These are phyloP conservation scores for Entomyzon cyanotis DNA, from an alignment of 2,113 vertebrate species.

Conservation along the genomic window DNA sequence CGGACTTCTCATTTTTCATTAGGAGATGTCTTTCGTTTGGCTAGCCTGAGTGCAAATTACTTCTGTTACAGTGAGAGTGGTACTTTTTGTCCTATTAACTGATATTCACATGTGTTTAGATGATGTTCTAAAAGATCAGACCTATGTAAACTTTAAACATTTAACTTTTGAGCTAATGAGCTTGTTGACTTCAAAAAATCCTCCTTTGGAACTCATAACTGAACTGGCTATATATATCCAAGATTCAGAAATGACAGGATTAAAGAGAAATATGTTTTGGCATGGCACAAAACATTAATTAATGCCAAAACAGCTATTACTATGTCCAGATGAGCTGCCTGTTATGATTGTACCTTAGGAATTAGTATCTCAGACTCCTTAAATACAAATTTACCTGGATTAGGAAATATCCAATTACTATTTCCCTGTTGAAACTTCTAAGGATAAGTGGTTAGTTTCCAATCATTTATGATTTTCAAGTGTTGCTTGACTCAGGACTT, in stretches of 20 bases:
- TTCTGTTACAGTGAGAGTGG: background rate
- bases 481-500: background rate
- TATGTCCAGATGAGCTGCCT: background rate
- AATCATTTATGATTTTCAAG: background rate
- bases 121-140: background rate
- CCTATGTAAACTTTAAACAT: background rate
- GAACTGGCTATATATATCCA: background rate
- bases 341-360: background rate
- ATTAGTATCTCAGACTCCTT: background rate
- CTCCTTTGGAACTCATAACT: background rate
- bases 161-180: background rate
- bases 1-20: background rate
- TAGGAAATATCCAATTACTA: background rate
- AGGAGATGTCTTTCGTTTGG: background rate
- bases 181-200: background rate
- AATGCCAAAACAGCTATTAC: background rate
- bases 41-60: background rate
- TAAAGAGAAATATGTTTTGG: background rate
- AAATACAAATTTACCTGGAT: background rate
- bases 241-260: background rate
- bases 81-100: background rate
- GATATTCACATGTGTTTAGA: background rate
- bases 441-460: background rate
- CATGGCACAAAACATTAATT: background rate
- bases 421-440: background rate